phyloP scores from a whole-genome alignment of 2,113 vertebrate species.

The Ochotona princeps region DNA sequence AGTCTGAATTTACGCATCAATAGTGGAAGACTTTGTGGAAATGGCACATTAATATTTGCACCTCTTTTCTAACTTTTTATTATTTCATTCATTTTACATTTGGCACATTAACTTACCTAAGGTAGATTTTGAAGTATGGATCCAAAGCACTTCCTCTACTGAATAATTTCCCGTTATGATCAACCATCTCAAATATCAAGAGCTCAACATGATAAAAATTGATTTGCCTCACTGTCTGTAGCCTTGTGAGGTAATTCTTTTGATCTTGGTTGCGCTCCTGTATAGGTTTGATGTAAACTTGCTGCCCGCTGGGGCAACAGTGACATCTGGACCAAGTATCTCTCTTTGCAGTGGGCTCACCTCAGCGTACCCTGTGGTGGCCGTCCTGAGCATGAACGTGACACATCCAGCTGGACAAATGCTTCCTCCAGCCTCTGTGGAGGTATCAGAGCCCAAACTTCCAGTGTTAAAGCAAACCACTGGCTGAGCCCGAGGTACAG shows the following conservation, averaged over 20 bases:
- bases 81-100: background rate
- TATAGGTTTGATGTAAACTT: background rate
- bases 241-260: background rate
- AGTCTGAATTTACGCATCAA: background rate
- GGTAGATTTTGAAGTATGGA: background rate
- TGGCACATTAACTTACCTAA: background rate
- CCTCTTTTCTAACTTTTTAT: background rate
- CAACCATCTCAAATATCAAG: background rate
- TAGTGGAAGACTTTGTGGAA: background rate
- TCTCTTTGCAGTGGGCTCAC: too few relatives aligned
- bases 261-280: background rate
- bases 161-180: background rate
- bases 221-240: background rate
- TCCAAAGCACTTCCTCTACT: constrained; percentile 35
- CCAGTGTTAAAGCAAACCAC: background rate
- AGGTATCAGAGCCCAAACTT: background rate
- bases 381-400: background rate
- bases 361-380: too few relatives aligned
- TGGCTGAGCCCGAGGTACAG: background rate
- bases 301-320: background rate
- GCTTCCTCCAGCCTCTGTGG: background rate
- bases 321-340: too few relatives aligned
- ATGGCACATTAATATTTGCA: background rate
- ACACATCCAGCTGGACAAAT: background rate
- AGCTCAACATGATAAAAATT: background rate